A percentile compares a stretch with the other conserved stretches of the same genome.
Conservation (phyloP, 2,888 invertebrate genomes). For the Orthosia gracilis region DNA sequence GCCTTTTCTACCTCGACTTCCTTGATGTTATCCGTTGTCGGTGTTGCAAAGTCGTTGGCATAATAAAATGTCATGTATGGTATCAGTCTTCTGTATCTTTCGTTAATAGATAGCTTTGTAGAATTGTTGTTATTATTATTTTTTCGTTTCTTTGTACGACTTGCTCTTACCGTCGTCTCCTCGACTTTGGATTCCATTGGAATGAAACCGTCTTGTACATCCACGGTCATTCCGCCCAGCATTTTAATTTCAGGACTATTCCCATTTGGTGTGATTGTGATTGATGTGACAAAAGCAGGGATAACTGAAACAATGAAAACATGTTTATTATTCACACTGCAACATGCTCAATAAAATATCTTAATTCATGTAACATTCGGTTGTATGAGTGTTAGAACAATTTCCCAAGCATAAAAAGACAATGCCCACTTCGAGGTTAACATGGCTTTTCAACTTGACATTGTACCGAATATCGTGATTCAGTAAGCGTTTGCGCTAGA, state of each 20-base stretch:
- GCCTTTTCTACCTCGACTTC: conserved; percentile 86
- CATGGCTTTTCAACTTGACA: conserved; percentile 75
- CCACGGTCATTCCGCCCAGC: conserved; percentile 82
- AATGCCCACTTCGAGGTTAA: conserved; percentile 72
- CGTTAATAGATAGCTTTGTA: conserved; percentile 89
- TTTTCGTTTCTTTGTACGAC: conserved; percentile 58
- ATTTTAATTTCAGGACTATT: conserved; percentile 89
- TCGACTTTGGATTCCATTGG: conserved; percentile 73
- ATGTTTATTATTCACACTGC: conserved; percentile 33
- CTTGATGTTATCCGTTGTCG: conserved; percentile 78
- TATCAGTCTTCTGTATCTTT: conserved; percentile 94
- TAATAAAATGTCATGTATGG: conserved; percentile 96
- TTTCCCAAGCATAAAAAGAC: conserved; percentile 73
- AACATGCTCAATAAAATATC: conserved; percentile 51
- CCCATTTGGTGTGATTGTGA: conserved; percentile 89
- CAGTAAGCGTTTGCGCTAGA: conserved; percentile 28
- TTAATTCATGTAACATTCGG: conserved; percentile 22
- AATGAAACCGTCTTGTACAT: conserved; percentile 79
- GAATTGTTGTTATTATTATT: conserved; percentile 75
- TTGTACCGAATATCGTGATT: conserved; percentile 69
- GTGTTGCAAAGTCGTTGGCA: conserved; percentile 91
- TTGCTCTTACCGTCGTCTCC: conserved; percentile 67
- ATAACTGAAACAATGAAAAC: conserved; percentile 84
- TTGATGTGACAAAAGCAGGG: conserved; percentile 79
- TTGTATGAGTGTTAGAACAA: conserved; percentile 56